Percentiles rank a stretch among this genome's conserved stretches.
Evolutionary conservation across 2,888 invertebrate species (phyloP).

Genomic region (Trissolcus japonicus): DNA sequence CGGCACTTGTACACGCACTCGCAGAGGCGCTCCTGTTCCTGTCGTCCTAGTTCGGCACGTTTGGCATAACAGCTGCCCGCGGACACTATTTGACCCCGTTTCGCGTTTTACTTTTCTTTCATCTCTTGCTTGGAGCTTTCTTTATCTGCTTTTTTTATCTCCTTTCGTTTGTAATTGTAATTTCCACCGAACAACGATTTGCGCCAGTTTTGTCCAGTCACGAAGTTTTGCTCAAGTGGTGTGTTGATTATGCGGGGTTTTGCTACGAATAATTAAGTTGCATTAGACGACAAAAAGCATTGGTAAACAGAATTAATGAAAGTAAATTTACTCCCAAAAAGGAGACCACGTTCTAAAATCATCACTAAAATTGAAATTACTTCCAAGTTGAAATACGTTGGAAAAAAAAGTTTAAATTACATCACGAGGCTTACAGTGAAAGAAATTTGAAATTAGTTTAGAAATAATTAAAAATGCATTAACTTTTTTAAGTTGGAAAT

Average conservation of each 20-base stretch:
- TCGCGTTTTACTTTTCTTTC: slow-evolving; percentile 5
- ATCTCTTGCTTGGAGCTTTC: not conserved
- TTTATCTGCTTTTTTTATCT: not conserved
- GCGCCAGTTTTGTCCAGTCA: slow-evolving; percentile 5
- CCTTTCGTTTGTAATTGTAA: slow-evolving; percentile 36
- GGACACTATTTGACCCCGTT: slow-evolving; percentile 27
- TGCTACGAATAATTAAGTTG: slow-evolving; percentile 28
- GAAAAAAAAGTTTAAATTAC: too few species aligned
- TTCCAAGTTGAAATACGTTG: not conserved
- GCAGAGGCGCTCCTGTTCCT: slow-evolving; percentile 35
- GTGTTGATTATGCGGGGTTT: slow-evolving; percentile 28
- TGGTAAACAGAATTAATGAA: slow-evolving; percentile 18
- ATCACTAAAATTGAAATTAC: not conserved
- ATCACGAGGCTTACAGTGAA: too few species aligned
- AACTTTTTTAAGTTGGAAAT: too few species aligned
- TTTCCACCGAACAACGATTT: slow-evolving; percentile 28
- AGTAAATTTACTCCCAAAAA: not conserved
- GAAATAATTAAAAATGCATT: too few species aligned
- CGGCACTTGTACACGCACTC: slow-evolving; percentile 42
- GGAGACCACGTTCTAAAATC: not conserved
- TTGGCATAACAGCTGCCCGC: slow-evolving; percentile 22
- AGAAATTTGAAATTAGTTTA: too few species aligned
- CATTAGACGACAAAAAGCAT: slow-evolving; percentile 21
- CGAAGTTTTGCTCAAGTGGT: slow-evolving; percentile 18
- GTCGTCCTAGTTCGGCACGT: slow-evolving; percentile 43